Evolutionary conservation across 2,113 vertebrate species (phyloP).

Genomic region (Cololabis saira): DNA sequence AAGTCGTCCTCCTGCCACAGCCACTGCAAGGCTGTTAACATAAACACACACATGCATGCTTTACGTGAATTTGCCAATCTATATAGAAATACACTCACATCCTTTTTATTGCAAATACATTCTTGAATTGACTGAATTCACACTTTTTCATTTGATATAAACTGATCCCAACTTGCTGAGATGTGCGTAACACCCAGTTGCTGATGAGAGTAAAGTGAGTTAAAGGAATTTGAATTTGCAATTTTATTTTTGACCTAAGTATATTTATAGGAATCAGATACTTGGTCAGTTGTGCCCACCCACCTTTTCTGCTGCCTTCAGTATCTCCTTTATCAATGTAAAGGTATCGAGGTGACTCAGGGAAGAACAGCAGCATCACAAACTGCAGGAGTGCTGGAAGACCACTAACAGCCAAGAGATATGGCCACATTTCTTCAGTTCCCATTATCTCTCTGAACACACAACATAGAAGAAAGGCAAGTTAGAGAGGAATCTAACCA

Average conservation of each 20-base stretch:
- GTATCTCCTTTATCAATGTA: slow-evolving; percentile 82
- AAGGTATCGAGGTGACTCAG: slow-evolving; percentile 82
- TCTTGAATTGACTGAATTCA: no score
- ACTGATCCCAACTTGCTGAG: no score
- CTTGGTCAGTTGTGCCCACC: slow-evolving; percentile 1
- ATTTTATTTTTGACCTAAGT: no score
- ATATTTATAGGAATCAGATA: not conserved
- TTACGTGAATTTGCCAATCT: no score
- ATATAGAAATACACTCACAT: no score
- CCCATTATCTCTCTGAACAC: slow-evolving; percentile 83
- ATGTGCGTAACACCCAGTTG: no score
- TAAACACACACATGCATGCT: not conserved
- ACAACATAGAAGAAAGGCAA: not conserved
- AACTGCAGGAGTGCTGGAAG: slow-evolving; percentile 82
- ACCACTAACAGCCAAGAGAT: slow-evolving; percentile 79
- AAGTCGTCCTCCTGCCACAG: slow-evolving; percentile 74
- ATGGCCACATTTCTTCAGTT: slow-evolving; percentile 80
- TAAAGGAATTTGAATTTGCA: no score
- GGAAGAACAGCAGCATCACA: slow-evolving; percentile 79
- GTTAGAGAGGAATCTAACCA: not conserved
- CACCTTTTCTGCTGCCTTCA: slow-evolving; percentile 80
- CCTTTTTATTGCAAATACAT: no score
- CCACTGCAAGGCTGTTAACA: slow-evolving; percentile 68
- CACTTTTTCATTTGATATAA: no score
- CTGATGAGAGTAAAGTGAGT: no score